Percentiles rank a stretch among this genome's conserved stretches.
phyloP scores from a whole-genome alignment of 2,888 invertebrate species.

The Tenthredo livida region DNA sequence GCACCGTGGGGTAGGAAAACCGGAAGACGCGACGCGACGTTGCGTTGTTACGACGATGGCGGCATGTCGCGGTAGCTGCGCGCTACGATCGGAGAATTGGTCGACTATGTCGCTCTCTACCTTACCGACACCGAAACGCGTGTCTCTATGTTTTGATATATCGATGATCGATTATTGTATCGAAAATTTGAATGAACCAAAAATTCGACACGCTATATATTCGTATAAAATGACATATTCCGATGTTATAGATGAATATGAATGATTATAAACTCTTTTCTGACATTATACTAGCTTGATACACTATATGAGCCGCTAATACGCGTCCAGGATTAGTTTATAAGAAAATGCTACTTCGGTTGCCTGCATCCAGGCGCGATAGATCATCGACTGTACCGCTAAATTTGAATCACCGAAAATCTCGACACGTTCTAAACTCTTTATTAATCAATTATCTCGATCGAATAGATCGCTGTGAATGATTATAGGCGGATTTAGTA shows the following conservation, averaged over 20 bases:
- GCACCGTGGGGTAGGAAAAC: slow-evolving; percentile 22
- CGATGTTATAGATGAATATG: background rate
- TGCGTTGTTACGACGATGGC: too few species aligned
- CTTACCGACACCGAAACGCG: background rate
- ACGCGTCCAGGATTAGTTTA: background rate
- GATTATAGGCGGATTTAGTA: background rate
- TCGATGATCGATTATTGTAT: slow-evolving; percentile 4
- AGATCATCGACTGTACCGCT: background rate
- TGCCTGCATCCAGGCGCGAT: background rate
- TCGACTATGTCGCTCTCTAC: background rate
- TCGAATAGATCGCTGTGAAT: background rate
- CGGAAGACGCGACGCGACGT: slow-evolving; percentile 4
- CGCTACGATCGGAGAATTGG: background rate
- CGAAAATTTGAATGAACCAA: background rate
- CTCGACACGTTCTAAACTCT: background rate
- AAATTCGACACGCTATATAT: background rate
- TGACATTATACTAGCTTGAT: background rate
- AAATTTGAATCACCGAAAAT: background rate
- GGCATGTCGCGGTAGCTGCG: background rate
- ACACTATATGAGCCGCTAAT: background rate
- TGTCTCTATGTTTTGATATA: background rate
- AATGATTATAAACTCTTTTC: background rate
- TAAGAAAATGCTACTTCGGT: background rate
- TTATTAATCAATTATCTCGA: background rate
- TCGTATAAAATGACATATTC: background rate